Evolutionary conservation across 2,113 vertebrate genomes (phyloP).

Genomic region (Xiphophorus hellerii): DNA sequence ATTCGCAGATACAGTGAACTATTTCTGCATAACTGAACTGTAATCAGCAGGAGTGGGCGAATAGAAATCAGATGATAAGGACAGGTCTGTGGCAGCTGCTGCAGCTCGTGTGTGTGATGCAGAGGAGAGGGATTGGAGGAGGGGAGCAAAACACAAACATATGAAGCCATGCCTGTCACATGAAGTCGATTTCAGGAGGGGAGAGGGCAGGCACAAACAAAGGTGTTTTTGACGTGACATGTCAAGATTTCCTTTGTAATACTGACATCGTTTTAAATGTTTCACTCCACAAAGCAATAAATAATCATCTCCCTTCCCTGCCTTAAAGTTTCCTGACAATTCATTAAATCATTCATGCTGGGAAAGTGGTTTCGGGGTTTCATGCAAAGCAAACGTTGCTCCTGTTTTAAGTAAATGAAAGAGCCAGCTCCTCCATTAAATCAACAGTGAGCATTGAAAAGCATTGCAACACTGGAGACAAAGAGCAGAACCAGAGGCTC

Average conservation of each 20-base stretch:
- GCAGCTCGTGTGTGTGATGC: slow-evolving; percentile 40
- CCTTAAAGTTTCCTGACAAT: slow-evolving; percentile 1
- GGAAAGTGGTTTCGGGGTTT: slow-evolving; percentile 18
- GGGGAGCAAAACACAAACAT: slow-evolving; percentile 48
- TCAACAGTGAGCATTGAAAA: not conserved
- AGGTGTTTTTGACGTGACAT: slow-evolving; percentile 1
- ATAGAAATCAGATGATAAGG: slow-evolving; percentile 53
- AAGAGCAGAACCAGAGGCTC: slow-evolving; percentile 21
- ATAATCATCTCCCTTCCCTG: not conserved
- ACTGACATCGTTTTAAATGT: not conserved
- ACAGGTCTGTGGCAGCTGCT: slow-evolving; percentile 75
- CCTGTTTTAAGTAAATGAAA: slow-evolving; percentile 7
- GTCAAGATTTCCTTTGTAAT: not conserved
- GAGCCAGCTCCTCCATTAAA: slow-evolving; percentile 36
- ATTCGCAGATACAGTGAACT: slow-evolving; percentile 35
- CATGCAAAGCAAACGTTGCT: slow-evolving; percentile 48
- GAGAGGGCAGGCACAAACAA: slow-evolving; percentile 14
- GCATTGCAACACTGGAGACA: slow-evolving; percentile 19
- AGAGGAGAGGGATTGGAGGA: slow-evolving; percentile 15
- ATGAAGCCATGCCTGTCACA: slow-evolving; percentile 48
- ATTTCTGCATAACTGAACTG: slow-evolving; percentile 54
- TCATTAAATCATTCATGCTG: slow-evolving; percentile 50
- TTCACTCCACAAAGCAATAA: slow-evolving; percentile 4
- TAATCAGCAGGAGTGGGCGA: slow-evolving; percentile 59
- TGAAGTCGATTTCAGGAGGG: slow-evolving; percentile 30